A percentile compares a stretch with the other conserved stretches of the same genome.
Conservation (phyloP, 1,140 invertebrate species). For the Bombus pascuorum region DNA sequence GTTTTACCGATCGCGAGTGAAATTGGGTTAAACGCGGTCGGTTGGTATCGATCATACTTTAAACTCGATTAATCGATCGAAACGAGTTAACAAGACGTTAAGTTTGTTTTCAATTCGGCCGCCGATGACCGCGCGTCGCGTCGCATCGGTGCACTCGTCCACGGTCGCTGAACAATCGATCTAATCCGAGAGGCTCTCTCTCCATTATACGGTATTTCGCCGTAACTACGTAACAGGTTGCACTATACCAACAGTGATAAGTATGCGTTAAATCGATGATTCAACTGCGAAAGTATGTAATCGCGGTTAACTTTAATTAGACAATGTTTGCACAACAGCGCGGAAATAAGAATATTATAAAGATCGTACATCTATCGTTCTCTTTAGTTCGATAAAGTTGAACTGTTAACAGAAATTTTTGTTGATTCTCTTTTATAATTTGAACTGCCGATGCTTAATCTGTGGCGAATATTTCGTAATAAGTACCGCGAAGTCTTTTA, state of each 20-base stretch:
- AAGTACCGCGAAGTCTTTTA: background rate
- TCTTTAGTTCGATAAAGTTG: background rate
- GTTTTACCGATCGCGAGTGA: constrained; percentile 2
- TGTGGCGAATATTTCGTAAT: background rate
- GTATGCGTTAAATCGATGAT: constrained; percentile 14
- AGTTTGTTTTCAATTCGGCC: background rate
- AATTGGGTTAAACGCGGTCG: constrained; percentile 19
- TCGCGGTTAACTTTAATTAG: background rate
- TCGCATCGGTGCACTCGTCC: too few species aligned
- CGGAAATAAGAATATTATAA: background rate
- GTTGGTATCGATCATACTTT: background rate
- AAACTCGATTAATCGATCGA: background rate
- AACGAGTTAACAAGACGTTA: too few species aligned
- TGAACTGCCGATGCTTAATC: background rate
- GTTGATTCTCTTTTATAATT: background rate
- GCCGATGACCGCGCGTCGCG: too few species aligned
- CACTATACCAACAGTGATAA: background rate
- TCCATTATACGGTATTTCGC: background rate
- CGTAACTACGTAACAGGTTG: constrained; percentile 7
- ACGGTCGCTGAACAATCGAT: background rate
- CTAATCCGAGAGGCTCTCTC: background rate
- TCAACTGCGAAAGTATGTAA: background rate
- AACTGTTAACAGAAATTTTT: background rate
- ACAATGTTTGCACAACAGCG: background rate
- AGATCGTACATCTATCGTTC: background rate